Base-by-base conservation (phyloP, 2,113 vertebrate species). In the Climacteris rufus region DNA sequence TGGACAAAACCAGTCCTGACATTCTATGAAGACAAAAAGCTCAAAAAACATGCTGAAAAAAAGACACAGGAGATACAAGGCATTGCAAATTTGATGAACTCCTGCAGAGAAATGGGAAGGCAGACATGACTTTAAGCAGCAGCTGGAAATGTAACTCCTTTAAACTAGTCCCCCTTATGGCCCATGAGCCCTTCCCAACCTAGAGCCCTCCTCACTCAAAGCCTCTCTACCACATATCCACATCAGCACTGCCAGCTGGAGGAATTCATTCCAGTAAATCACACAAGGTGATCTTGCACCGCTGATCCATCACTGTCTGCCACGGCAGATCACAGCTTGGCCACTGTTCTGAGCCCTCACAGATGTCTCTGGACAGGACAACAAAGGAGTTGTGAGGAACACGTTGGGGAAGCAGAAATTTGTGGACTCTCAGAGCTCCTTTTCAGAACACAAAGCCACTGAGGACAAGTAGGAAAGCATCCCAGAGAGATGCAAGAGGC, bases 261-360 rank as follows among this genome's bases (percentile, higher is more conserved):
- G 47, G 78, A 87, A 82, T 31, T 10, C 18, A 71, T 28, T 31
- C 42, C 68, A 69, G 54, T 9, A 33, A 25, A 42, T 15, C 37
- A 61, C n/a, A 39, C 24, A 56, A 64, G 15, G 30, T 35, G 23
- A 14, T 45, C 33, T 52, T 69, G 53, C 5, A 54, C 13, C 37
- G 40, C 27, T 20, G 22, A 31, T 11, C 40, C 31, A 53, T 7
- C 0, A 0, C n/a, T 53, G 27, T 19, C 49, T 82, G 65, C 19
- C 56, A 75, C 0, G 0, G 35, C 31, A 28, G 4, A 35, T 5
- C 74, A 28, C 0, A 61, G 69, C 56, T 12, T 57, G 64, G 69
- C 33, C 30, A 61, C 8, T 3, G 13, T 6, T 60, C 82, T 61
- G 87, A 83, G 21, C n/a, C 7, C 47, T 31, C 54, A 50, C 24